Conservation (phyloP, 2,797 vertebrate genomes). For the Helarctos malayanus region DNA sequence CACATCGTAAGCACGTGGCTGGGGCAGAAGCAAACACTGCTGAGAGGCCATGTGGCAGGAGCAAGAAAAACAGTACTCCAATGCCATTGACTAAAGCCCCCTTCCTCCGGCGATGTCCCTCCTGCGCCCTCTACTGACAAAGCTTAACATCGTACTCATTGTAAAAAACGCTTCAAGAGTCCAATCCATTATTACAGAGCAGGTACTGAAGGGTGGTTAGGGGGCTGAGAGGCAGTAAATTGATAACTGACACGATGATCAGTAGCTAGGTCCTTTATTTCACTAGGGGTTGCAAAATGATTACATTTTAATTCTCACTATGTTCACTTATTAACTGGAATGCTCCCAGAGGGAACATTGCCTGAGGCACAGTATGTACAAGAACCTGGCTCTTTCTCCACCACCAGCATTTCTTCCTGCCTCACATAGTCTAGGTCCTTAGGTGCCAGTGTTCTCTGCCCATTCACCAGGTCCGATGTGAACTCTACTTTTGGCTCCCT, state of each 20-base stretch:
- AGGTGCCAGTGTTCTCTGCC: neutral
- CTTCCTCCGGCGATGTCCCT: neutral
- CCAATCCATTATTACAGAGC: neutral
- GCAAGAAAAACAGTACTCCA: neutral
- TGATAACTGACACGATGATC: neutral
- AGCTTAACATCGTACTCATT: neutral
- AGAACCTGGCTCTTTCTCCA: neutral
- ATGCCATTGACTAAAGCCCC: neutral
- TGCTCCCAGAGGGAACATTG: neutral
- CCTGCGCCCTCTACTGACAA: conserved; percentile 61
- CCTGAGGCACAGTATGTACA: neutral
- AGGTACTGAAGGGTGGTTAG: neutral
- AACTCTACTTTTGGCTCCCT: neutral
- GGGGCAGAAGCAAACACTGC: neutral
- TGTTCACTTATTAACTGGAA: neutral
- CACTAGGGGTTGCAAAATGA: neutral
- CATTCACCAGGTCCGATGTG: neutral
- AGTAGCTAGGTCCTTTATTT: neutral
- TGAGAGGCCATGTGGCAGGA: neutral
- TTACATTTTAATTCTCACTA: neutral
- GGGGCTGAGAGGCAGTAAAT: neutral
- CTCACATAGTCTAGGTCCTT: neutral
- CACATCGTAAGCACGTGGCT: neutral
- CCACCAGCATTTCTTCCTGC: neutral
- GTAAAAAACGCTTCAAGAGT: neutral